Percentiles rank a stretch among this genome's conserved stretches.
Evolutionary conservation across 2,797 vertebrate genomes (phyloP).

Genomic region (Perdix hodgsoniae): DNA sequence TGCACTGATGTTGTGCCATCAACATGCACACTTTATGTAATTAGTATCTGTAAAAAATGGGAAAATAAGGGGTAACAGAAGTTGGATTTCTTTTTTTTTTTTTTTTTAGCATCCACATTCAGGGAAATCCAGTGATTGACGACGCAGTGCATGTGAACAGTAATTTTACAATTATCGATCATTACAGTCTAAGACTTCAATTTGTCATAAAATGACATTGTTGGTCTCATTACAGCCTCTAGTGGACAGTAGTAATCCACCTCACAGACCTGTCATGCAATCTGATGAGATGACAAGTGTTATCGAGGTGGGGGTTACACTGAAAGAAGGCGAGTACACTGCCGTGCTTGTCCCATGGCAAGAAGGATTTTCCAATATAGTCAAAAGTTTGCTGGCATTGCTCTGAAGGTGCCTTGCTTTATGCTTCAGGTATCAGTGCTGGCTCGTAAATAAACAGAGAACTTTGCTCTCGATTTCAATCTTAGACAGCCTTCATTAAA

Average conservation of each 20-base stretch:
- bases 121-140: conserved; percentile 39
- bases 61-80: neutral
- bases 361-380: neutral
- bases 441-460: conserved; percentile 65
- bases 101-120: conserved; percentile 11
- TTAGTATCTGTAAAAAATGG: neutral
- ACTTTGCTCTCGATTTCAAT: conserved; percentile 60
- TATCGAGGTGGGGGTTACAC: conserved; percentile 53
- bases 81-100: neutral
- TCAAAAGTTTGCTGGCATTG: neutral
- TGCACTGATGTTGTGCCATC: neutral
- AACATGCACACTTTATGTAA: conserved; percentile 15
- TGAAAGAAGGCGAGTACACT: neutral
- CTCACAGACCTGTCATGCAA: conserved; percentile 53
- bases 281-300: conserved; percentile 15
- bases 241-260: conserved; percentile 80
- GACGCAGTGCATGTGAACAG: conserved; percentile 2
- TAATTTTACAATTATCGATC: conserved; percentile 64
- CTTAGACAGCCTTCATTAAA: conserved; percentile 76
- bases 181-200: conserved; percentile 15
- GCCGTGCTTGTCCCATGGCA: neutral
- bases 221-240: conserved; percentile 85
- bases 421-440: conserved; percentile 49
- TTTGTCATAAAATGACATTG: conserved; percentile 73
- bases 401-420: neutral